Evolutionary conservation across 2,113 vertebrate species (phyloP).

Genomic region (Muntiacus reevesi): DNA sequence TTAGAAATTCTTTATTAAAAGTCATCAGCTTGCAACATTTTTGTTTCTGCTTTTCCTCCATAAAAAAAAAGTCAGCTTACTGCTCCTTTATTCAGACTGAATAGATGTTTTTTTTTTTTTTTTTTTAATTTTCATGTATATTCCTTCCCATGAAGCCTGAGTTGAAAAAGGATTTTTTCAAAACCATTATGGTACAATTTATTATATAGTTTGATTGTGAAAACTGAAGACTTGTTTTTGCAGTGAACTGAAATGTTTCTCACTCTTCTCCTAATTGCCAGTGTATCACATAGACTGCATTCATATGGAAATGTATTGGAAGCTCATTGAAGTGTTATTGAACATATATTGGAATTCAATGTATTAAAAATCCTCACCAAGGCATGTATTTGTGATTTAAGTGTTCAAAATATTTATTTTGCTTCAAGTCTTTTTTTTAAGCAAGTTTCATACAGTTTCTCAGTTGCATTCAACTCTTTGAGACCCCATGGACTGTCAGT

Average conservation of each 20-base stretch:
- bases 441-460: not conserved
- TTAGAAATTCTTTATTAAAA: not conserved
- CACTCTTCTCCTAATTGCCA: not conserved
- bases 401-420: conserved; percentile 5
- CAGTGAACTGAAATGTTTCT: not conserved
- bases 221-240: conserved; percentile 19
- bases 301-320: conserved; percentile 24
- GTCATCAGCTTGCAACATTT: not conserved
- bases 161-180: not conserved
- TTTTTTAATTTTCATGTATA: not conserved
- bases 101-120: not conserved
- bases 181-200: not conserved
- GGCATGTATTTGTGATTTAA: not conserved
- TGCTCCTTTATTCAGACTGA: not conserved
- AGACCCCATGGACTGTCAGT: not conserved
- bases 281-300: not conserved
- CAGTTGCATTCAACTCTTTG: not conserved
- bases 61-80: not conserved
- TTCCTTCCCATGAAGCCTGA: not conserved
- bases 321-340: conserved; percentile 8
- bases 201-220: not conserved
- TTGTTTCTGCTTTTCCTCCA: not conserved
- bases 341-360: not conserved
- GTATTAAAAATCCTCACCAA: not conserved
- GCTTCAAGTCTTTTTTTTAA: not conserved